These are phyloP conservation scores for Stegastes partitus DNA, from an alignment of 2,113 vertebrate genomes.

Conservation along the genomic window DNA sequence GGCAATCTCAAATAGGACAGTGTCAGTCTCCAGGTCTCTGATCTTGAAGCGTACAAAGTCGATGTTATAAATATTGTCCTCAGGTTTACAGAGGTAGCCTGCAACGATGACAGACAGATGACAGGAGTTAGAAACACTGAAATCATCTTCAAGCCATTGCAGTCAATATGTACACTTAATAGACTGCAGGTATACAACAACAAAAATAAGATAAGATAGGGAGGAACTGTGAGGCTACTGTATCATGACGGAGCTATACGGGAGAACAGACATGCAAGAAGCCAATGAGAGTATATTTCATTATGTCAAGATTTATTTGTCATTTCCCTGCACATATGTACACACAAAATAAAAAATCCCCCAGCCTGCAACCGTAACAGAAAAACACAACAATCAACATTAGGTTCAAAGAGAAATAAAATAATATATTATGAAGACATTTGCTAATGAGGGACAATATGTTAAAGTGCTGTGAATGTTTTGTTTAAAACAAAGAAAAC, in stretches of 20 bases:
- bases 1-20: constrained; percentile 94
- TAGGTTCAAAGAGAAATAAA: too few species aligned
- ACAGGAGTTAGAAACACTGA: neutral
- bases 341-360: too few species aligned
- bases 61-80: constrained; percentile 94
- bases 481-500: too few species aligned
- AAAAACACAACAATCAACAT: too few species aligned
- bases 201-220: neutral
- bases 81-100: constrained; percentile 94
- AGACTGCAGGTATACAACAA: neutral
- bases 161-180: neutral
- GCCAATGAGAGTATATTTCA: neutral
- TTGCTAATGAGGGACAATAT: too few species aligned
- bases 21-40: constrained; percentile 92
- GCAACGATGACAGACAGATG: constrained; percentile 1
- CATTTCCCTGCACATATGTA: too few species aligned
- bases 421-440: too few species aligned
- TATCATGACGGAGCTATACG: neutral
- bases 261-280: neutral
- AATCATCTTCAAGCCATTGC: neutral
- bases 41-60: constrained; percentile 97
- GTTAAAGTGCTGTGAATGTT: too few species aligned
- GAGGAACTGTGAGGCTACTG: neutral
- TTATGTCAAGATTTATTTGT: too few species aligned
- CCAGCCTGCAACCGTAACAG: too few species aligned